Percentiles rank a stretch among this genome's conserved stretches.
Conservation (phyloP, 1,140 invertebrate genomes). For the Aphidius gifuensis region DNA sequence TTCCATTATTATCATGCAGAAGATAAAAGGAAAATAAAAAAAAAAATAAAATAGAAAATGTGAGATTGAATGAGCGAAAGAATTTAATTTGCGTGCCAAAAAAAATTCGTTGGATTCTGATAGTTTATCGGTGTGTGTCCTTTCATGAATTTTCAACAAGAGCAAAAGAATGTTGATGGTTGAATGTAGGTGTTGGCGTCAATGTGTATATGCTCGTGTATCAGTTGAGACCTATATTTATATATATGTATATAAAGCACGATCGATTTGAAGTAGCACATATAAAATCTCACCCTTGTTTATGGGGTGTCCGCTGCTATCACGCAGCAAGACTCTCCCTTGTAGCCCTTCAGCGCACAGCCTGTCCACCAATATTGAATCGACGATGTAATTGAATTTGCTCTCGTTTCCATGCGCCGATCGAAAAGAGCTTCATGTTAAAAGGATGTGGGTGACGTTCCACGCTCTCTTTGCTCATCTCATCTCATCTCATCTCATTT, state of each 20-base stretch:
- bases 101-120: slow-evolving; percentile 33
- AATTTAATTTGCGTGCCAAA: slow-evolving; percentile 33
- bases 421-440: slow-evolving; percentile 31
- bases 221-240: slow-evolving; percentile 9
- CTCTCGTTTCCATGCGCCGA: slow-evolving; percentile 41
- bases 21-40: neutral
- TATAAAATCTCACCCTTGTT: slow-evolving; percentile 43
- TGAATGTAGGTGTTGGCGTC: no score
- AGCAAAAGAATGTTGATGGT: neutral
- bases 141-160: neutral
- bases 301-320: slow-evolving; percentile 39
- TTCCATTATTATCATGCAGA: neutral
- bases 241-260: neutral
- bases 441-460: slow-evolving; percentile 13
- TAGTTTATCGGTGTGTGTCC: slow-evolving; percentile 29
- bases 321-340: slow-evolving; percentile 21
- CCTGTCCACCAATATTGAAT: slow-evolving; percentile 38
- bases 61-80: slow-evolving; percentile 19
- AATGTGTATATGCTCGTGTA: slow-evolving; percentile 28
- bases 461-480: neutral
- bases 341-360: slow-evolving; percentile 19
- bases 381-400: slow-evolving; percentile 43
- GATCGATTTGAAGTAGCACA: slow-evolving; percentile 26
- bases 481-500: neutral
- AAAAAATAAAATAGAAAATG: slow-evolving; percentile 21